Percentiles rank a stretch among this genome's conserved stretches.
Conservation (phyloP, 2,113 vertebrate genomes). For the Euleptes europaea region DNA sequence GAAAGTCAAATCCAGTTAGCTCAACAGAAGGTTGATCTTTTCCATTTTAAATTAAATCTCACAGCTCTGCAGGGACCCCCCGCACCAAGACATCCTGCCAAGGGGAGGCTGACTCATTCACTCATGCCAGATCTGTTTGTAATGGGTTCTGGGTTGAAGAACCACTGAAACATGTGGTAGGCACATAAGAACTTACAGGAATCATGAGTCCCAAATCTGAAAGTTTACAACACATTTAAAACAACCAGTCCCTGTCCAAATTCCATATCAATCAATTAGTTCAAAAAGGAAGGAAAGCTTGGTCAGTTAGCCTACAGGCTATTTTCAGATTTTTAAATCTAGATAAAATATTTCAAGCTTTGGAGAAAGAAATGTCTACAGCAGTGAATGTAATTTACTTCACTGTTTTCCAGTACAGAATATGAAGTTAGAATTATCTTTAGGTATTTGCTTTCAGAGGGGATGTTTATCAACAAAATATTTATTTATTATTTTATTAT, state of each 20-base stretch:
- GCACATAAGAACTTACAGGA: too few species aligned
- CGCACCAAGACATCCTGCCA: constrained; percentile 67
- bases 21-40: constrained; percentile 48
- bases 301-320: constrained; percentile 9
- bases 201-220: background rate
- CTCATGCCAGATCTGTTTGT: constrained; percentile 51
- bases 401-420: background rate
- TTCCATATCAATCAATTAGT: background rate
- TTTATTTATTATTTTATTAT: background rate
- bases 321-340: constrained; percentile 21
- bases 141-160: constrained; percentile 36
- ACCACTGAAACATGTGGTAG: background rate
- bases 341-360: background rate
- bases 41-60: constrained; percentile 60
- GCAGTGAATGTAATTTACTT: background rate
- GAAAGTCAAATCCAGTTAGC: constrained; percentile 43
- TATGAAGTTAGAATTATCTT: background rate
- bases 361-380: background rate
- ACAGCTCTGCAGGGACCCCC: constrained; percentile 64
- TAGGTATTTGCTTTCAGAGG: background rate
- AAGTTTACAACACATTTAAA: too few species aligned
- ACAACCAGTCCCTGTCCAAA: too few species aligned
- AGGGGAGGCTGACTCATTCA: constrained; percentile 72
- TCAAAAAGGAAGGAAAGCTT: constrained; percentile 1
- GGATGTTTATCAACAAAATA: background rate